phyloP scores from a whole-genome alignment of 2,113 vertebrate species.

The Phasianus colchicus region DNA sequence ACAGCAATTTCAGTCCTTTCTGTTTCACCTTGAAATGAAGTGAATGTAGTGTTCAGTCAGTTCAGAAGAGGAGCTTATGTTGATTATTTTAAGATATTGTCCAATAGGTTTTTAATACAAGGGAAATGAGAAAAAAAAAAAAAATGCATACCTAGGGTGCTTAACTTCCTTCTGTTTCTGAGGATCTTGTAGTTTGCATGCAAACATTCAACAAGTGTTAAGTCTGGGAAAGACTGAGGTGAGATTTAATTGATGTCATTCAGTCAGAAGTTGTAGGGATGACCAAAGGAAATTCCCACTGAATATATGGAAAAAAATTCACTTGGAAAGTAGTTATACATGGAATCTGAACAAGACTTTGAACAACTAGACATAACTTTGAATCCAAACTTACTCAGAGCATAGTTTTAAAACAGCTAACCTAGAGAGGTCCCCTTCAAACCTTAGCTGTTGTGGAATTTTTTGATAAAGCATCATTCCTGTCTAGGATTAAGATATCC shows the following conservation, averaged over 20 bases:
- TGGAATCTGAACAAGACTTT: background rate
- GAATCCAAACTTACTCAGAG: background rate
- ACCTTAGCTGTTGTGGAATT: background rate
- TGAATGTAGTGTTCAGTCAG: background rate
- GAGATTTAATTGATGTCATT: background rate
- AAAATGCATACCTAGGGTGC: background rate
- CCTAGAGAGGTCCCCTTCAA: background rate
- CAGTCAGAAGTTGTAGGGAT: background rate
- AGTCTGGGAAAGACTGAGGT: background rate
- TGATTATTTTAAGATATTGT: background rate
- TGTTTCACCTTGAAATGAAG: background rate
- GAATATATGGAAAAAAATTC: background rate
- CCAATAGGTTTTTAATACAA: background rate
- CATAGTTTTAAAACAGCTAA: background rate
- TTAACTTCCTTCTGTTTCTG: rapidly evolving
- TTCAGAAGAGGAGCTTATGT: background rate
- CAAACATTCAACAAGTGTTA: background rate
- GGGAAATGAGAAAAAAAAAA: background rate
- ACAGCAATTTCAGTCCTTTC: background rate
- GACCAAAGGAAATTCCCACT: background rate
- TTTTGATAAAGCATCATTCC: background rate
- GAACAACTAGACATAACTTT: background rate
- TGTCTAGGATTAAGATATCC: background rate
- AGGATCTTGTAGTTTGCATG: background rate
- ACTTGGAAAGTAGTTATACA: background rate